phyloP scores from a whole-genome alignment of 2,888 invertebrate species.

The Leptodirus hochenwartii region DNA sequence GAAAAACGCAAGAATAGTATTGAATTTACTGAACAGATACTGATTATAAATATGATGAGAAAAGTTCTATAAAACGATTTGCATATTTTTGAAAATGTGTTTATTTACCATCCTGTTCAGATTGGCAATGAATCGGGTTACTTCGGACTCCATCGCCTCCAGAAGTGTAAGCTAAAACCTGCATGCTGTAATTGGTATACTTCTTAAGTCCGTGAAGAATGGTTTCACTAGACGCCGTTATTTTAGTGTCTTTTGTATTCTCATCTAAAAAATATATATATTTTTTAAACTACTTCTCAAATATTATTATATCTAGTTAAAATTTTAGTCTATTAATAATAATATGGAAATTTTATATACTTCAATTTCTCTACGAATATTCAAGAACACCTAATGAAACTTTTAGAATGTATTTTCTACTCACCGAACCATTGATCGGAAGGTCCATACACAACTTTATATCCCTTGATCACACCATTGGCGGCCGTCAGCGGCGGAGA shows the following conservation, averaged over 20 bases:
- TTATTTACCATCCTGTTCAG: constrained; percentile 77
- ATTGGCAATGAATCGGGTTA: constrained; percentile 77
- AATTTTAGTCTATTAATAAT: too few relatives aligned
- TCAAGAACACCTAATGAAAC: too few relatives aligned
- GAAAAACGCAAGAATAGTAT: constrained; percentile 13
- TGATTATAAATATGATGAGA: neutral
- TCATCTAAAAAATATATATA: constrained; percentile 45
- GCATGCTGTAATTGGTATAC: constrained; percentile 93
- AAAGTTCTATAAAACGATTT: constrained; percentile 5
- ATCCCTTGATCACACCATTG: constrained; percentile 89
- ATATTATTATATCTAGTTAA: too few relatives aligned
- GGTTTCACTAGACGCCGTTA: constrained; percentile 81
- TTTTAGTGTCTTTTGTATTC: constrained; percentile 78
- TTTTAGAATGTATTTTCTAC: constrained; percentile 5
- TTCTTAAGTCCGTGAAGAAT: constrained; percentile 86
- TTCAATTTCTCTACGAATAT: too few relatives aligned
- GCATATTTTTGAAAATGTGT: neutral
- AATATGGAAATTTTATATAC: too few relatives aligned
- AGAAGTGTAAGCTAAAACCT: constrained; percentile 85
- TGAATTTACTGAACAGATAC: constrained; percentile 8
- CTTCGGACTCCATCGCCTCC: constrained; percentile 89
- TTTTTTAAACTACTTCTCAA: too few relatives aligned
- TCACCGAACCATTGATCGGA: constrained; percentile 84
- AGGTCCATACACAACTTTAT: constrained; percentile 84
- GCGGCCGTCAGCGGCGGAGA: constrained; percentile 83